Evolutionary conservation across 2,797 vertebrate genomes (phyloP).

Genomic region (Tauraco hartlaubi): DNA sequence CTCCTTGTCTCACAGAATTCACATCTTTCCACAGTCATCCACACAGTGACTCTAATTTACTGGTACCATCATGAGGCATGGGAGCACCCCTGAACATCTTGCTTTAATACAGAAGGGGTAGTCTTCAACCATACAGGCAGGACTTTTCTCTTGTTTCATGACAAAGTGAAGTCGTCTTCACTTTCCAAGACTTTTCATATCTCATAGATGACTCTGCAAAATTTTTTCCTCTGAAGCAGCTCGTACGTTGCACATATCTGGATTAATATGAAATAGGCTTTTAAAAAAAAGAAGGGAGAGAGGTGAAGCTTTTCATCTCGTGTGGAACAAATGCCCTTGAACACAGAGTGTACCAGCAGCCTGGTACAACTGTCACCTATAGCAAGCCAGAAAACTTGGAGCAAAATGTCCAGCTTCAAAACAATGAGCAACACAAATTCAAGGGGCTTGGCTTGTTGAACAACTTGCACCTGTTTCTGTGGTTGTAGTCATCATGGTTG

Average conservation of each 20-base stretch:
- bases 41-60: background rate
- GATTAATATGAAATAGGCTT: background rate
- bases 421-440: background rate
- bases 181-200: background rate
- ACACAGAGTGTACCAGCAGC: background rate
- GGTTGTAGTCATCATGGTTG: background rate
- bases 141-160: background rate
- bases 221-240: background rate
- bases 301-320: background rate
- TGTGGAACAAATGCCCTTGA: background rate
- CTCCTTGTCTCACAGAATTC: background rate
- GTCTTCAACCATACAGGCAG: background rate
- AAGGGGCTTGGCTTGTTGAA: background rate
- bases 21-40: background rate
- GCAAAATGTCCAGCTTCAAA: background rate
- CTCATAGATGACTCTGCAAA: background rate
- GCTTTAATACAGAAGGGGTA: background rate
- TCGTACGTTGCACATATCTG: background rate
- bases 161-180: background rate
- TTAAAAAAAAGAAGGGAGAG: background rate
- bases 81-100: background rate
- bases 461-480: background rate
- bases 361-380: background rate
- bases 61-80: background rate
- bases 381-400: background rate